Evolutionary conservation across 2,888 invertebrate genomes (phyloP), one percentile per base, ranked within the genome.

Genomic region (Cheilosia vernalis): DNA sequence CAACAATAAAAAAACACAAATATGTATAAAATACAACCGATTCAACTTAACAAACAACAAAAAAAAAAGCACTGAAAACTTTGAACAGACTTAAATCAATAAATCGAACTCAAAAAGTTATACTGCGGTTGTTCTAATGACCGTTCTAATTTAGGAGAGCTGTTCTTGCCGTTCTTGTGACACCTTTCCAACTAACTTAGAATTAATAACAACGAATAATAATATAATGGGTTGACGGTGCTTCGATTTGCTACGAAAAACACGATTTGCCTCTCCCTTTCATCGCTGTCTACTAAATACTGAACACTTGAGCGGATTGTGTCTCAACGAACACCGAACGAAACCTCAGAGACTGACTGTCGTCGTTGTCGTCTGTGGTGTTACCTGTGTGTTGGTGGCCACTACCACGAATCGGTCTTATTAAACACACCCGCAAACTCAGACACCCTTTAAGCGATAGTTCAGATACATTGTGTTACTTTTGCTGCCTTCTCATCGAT

Each of bases 201-300:
- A 85, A 81, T 85, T 85, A 85, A 85, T 85, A 85, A 85, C 76
- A 85, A 85, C 85, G 85, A 85, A 85, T 85, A 85, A 85, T 85
- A 85, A 85, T 85, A 85, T 85, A 85, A 85, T 85, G 76, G 85
- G 81, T 85, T 76, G 70, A 85, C 72, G 83, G 79, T 84, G 79
- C 81, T 70, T 70, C 76, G 64, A 80, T 74, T 73, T 40, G 85
- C 81, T 80, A 80, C 61, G 81, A 85, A 67, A 72, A 76, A 85
- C 81, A 80, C 85, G 70, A 58, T 72, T 67, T 85, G 67, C 85
- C 72, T 85, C 81, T 85, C 85, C 85, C 85, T 85, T 77, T 85
- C 85, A 85, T 85, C 81, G 85, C 85, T 85, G 85, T 21, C 85
- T 81, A 72, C 37, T 81, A 77, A 85, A 85, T 85, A 85, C 85